phyloP scores from a whole-genome alignment of 23 tunicate genomes.

The Ciona savignyi region DNA sequence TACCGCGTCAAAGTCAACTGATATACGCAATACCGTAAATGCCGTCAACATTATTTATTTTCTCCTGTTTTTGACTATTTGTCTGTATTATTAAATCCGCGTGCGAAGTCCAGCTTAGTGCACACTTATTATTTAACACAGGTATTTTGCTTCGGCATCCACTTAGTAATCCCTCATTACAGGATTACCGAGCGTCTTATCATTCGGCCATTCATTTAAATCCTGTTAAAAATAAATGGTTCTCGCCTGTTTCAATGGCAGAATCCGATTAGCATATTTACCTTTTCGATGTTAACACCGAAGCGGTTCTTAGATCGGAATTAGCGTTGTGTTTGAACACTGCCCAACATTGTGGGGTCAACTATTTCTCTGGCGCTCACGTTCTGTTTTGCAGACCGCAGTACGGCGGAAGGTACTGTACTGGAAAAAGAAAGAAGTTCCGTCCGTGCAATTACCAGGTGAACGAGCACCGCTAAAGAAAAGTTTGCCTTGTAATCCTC shows the following conservation, averaged over 20 bases:
- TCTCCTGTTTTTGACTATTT: too few species aligned
- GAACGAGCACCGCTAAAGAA: background rate
- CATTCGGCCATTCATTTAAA: background rate
- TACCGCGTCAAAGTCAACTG: too few species aligned
- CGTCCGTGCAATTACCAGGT: slow-evolving; percentile 88
- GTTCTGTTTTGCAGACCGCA: slow-evolving; percentile 60
- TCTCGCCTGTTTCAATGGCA: background rate
- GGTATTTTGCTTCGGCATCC: background rate
- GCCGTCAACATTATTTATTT: too few species aligned
- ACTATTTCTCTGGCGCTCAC: too few species aligned
- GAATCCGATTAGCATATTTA: background rate
- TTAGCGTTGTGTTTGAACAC: too few species aligned
- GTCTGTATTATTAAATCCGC: background rate
- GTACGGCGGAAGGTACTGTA: slow-evolving; percentile 69
- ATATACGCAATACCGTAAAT: too few species aligned
- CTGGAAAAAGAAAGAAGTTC: slow-evolving; percentile 76
- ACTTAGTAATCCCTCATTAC: background rate
- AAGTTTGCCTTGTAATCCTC: background rate
- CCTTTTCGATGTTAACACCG: too few species aligned
- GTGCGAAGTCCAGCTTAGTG: background rate
- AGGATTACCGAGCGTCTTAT: background rate
- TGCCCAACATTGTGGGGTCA: too few species aligned
- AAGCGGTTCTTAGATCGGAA: too few species aligned
- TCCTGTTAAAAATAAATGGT: background rate
- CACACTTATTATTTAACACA: background rate